A percentile compares a stretch with the other conserved stretches of the same genome.
phyloP scores from a whole-genome alignment of 2,888 invertebrate species.

The Muscina levida region DNA sequence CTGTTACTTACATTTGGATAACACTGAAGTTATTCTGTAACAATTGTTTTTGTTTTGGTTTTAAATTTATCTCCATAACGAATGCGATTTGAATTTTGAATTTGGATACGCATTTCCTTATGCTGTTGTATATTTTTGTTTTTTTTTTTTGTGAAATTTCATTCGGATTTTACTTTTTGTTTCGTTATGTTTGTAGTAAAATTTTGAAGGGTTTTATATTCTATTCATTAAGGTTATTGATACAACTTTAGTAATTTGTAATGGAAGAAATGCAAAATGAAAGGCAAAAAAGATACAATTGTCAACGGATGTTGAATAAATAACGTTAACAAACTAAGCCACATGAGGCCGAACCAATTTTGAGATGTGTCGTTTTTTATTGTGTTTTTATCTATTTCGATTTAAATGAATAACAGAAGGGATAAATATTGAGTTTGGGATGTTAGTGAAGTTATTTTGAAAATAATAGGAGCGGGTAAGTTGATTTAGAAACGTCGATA shows the following conservation, averaged over 20 bases:
- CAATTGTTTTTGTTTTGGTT: no score
- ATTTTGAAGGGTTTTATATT: slow-evolving; percentile 35
- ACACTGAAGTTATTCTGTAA: no score
- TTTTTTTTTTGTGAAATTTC: not conserved
- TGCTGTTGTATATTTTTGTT: no score
- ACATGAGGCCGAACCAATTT: slow-evolving; percentile 44
- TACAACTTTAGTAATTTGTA: slow-evolving; percentile 31
- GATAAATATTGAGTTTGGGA: no score
- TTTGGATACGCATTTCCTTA: no score
- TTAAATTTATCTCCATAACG: no score
- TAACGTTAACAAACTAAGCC: slow-evolving; percentile 59
- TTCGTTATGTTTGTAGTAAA: slow-evolving; percentile 54
- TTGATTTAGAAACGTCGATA: no score
- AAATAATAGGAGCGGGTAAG: no score
- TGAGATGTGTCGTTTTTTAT: slow-evolving; percentile 43
- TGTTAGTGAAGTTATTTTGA: no score
- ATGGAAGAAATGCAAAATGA: not conserved
- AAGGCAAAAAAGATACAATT: slow-evolving; percentile 18
- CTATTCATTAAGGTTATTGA: slow-evolving; percentile 57
- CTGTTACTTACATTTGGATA: no score
- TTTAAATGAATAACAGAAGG: not conserved
- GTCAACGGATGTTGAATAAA: slow-evolving; percentile 54
- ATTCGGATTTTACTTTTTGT: not conserved
- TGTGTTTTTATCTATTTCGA: no score
- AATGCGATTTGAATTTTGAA: no score